phyloP scores from a whole-genome alignment of 1,140 invertebrate species.

The Microplitis demolitor region DNA sequence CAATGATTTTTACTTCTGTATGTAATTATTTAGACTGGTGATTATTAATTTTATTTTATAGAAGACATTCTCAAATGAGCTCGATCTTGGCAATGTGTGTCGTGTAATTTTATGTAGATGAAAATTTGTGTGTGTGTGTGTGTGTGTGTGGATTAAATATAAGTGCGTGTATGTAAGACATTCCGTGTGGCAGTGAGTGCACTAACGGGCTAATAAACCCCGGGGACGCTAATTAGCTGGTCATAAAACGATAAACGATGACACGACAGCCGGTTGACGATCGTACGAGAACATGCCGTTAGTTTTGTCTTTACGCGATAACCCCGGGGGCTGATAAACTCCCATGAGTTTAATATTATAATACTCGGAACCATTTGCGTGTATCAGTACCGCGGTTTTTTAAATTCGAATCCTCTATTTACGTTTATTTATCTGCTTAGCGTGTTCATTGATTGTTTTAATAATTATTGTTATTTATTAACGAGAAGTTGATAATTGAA shows the following conservation, averaged over 20 bases:
- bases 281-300: conserved; percentile 50
- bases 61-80: no score
- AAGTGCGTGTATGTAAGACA: background rate
- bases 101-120: background rate
- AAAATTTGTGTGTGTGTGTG: background rate
- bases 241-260: conserved; percentile 58
- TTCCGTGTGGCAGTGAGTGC: conserved; percentile 20
- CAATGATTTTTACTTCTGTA: background rate
- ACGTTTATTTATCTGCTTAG: no score
- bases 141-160: background rate
- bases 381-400: background rate
- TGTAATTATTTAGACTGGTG: conserved; percentile 10
- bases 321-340: conserved; percentile 53
- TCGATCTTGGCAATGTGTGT: no score
- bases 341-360: background rate
- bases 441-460: no score
- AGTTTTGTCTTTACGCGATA: conserved; percentile 60
- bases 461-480: no score
- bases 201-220: conserved; percentile 35
- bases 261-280: conserved; percentile 54
- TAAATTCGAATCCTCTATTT: no score
- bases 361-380: background rate
- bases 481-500: no score
- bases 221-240: conserved; percentile 55
- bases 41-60: conserved; percentile 24